Evolutionary conservation across 2,888 invertebrate species (phyloP).

Genomic region (Apodemia zela): DNA sequence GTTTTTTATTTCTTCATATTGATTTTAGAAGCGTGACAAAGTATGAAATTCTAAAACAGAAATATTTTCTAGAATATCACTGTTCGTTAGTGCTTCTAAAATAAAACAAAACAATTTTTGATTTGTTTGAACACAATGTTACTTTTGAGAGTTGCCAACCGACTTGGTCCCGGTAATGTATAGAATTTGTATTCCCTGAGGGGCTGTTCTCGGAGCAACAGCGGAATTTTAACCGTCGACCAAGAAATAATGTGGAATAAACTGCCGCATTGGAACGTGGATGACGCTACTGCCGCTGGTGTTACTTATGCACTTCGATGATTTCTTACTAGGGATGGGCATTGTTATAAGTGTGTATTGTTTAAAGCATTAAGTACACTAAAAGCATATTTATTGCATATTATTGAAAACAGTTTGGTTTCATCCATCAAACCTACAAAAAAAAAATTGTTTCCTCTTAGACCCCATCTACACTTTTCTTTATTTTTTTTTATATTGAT

Average conservation of each 20-base stretch:
- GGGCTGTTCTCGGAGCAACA: slow-evolving; percentile 51
- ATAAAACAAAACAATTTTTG: slow-evolving; percentile 17
- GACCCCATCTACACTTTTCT: too few species aligned
- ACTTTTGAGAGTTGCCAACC: slow-evolving; percentile 53
- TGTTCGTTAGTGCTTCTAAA: slow-evolving; percentile 9
- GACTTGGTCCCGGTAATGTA: slow-evolving; percentile 44
- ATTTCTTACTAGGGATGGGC: slow-evolving; percentile 3
- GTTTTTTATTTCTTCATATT: too few species aligned
- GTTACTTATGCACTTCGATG: slow-evolving; percentile 23
- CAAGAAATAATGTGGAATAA: slow-evolving; percentile 70
- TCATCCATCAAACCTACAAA: too few species aligned
- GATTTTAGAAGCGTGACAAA: too few species aligned
- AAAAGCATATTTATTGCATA: too few species aligned
- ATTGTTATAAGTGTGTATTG: too few species aligned
- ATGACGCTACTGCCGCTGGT: slow-evolving; percentile 37
- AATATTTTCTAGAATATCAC: background rate
- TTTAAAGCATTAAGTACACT: too few species aligned
- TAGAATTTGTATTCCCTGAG: slow-evolving; percentile 65
- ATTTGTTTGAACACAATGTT: slow-evolving; percentile 20
- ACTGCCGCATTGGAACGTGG: slow-evolving; percentile 64
- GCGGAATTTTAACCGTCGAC: slow-evolving; percentile 61
- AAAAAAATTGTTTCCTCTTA: too few species aligned
- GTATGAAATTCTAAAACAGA: background rate
- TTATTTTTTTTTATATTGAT: too few species aligned
- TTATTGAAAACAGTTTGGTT: too few species aligned